Base-by-base conservation (phyloP, 1,140 invertebrate species). In the Diorhabda elongata region DNA sequence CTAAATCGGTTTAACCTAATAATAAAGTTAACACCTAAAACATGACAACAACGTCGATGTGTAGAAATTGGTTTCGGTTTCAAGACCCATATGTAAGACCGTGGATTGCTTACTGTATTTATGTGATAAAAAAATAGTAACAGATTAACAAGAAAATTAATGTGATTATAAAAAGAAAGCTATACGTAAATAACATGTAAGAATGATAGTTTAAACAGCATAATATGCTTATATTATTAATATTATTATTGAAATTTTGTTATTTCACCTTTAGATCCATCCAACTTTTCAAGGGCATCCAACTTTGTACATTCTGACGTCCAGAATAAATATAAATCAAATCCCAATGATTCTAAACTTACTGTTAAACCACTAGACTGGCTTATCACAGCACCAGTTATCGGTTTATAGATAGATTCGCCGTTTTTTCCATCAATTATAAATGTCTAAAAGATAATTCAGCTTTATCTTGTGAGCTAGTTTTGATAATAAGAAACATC, bases 271-370 rank as follows among this genome's bases (percentile, higher is more conserved):
- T 67, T 69, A 8, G 56, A 6, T n/a, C 45, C 2, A 5, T 84
- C 83, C 81, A 81, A 83, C 80, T 44, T 82, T 70, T 71, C 58
- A 60, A 66, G 67, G 8, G 70, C 65, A 7, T 72, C 64, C 6
- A 72, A 41, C 75, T 74, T 81, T 57, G 83, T 76, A 78, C 91
- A 93, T 72, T 91, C 87, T 0, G 88, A 85, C 0, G 86, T 85
- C 91, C 91, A 93, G 76, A 90, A 89, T 2, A 93, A 74, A 77
- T 91, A 92, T 75, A 91, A 84, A 80, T 93, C 91, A 78, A 90
- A 89, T 3, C 90, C 90, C 69, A 78, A 78, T 64, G 85, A 84
- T 79, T 88, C 85, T 58, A 89, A 83, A 41, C 87, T 87, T 8
- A 92, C 69, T 0, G 89, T 85, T 43, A 92, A 76, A 8, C 87